Conservation (phyloP, 2,113 vertebrate genomes). For the Tangachromis dhanisi region DNA sequence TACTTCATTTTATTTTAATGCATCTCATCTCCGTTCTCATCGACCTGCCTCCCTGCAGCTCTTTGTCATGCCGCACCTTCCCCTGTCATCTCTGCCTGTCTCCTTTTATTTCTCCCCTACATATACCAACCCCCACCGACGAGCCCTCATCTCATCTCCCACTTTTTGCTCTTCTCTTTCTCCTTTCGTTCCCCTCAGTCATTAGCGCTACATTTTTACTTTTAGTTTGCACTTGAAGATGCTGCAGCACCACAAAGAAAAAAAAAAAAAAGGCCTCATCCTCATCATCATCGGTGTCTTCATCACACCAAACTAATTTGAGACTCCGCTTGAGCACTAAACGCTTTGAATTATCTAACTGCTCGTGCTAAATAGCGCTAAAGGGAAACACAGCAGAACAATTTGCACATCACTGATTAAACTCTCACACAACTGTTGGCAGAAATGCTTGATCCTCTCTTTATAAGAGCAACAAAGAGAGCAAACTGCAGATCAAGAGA, state of each 20-base stretch:
- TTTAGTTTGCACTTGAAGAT: not conserved
- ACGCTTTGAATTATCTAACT: not conserved
- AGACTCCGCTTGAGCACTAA: not conserved
- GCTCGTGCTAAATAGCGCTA: not conserved
- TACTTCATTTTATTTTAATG: conserved; percentile 5
- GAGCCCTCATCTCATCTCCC: not conserved
- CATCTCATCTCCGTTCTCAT: not conserved
- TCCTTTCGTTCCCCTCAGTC: not conserved
- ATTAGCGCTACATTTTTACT: not conserved
- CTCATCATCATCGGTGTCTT: not conserved
- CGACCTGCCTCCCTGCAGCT: not conserved
- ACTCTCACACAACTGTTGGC: not conserved
- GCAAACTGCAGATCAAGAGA: not conserved
- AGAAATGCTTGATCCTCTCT: not conserved
- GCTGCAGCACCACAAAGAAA: not conserved
- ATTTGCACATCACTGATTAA: not conserved
- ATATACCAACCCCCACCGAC: not conserved
- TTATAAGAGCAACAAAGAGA: not conserved
- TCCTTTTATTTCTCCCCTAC: not conserved
- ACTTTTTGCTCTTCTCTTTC: not conserved
- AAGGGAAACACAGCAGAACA: not conserved
- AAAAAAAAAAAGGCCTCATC: not conserved
- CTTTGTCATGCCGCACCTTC: not conserved
- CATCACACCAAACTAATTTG: not conserved
- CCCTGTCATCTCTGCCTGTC: not conserved